Conservation (phyloP, 2,888 invertebrate species). For the Eilema depressum region DNA sequence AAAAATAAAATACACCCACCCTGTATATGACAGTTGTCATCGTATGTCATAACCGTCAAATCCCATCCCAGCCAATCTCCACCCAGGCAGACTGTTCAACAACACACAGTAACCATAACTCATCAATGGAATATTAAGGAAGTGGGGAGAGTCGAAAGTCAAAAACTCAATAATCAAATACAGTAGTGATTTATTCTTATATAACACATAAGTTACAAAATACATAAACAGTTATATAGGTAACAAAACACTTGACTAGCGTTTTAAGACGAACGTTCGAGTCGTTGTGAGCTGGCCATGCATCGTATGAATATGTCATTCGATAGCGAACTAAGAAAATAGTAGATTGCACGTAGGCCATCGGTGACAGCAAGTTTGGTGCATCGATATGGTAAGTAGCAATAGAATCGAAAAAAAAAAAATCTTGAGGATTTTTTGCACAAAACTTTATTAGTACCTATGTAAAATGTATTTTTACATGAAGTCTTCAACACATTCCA, state of each 20-base stretch:
- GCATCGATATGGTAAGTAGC: background rate
- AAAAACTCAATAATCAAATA: conserved; percentile 61
- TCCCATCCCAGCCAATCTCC: no score
- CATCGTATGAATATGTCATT: conserved; percentile 13
- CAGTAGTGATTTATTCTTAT: conserved; percentile 83
- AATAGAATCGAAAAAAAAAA: background rate
- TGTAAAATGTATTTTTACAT: background rate
- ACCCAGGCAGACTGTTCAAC: no score
- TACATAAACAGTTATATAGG: conserved; percentile 84
- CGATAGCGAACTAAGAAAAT: background rate
- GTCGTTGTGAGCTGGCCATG: conserved; percentile 40
- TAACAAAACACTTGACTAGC: conserved; percentile 87
- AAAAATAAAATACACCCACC: no score
- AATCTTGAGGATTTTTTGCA: background rate
- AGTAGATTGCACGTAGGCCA: background rate
- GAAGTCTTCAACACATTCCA: background rate
- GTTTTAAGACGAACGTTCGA: conserved; percentile 69
- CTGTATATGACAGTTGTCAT: no score
- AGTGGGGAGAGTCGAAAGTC: conserved; percentile 40
- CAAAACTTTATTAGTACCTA: background rate
- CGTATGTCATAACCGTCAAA: no score
- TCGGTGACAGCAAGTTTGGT: background rate
- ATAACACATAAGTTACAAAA: conserved; percentile 84
- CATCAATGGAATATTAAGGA: no score
- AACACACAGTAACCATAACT: no score